These are phyloP conservation scores for Sarcophaga variegata DNA, from an alignment of 2,888 invertebrate species.

Conservation along the genomic window DNA sequence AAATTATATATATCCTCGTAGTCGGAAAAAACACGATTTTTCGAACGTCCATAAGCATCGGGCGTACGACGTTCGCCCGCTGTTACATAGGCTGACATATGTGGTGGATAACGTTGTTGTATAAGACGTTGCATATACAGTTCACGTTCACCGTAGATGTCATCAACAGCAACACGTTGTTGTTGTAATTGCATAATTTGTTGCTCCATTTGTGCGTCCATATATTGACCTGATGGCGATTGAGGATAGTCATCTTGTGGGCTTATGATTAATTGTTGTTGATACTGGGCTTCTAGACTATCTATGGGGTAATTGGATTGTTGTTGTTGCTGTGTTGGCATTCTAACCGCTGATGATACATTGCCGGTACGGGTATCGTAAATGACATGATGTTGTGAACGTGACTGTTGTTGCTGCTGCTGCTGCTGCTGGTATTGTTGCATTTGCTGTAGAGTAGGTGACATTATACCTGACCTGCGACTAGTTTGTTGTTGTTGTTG, in stretches of 20 bases:
- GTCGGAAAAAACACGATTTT: conserved; percentile 83
- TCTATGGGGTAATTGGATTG: conserved; percentile 75
- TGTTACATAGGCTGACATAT: conserved; percentile 73
- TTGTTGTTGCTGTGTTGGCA: conserved; percentile 77
- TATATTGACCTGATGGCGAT: conserved; percentile 72
- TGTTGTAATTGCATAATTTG: conserved; percentile 73
- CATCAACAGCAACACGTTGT: conserved; percentile 75
- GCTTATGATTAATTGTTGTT: conserved; percentile 77
- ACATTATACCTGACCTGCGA: conserved; percentile 77
- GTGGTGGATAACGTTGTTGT: conserved; percentile 77
- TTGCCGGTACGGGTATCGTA: conserved; percentile 83
- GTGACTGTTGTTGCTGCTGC: conserved; percentile 72
- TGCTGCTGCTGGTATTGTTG: conserved; percentile 73
- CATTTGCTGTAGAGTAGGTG: conserved; percentile 78
- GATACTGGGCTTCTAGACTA: conserved; percentile 77
- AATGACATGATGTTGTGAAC: conserved; percentile 82
- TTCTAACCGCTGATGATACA: conserved; percentile 79
- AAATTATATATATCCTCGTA: conserved; percentile 90
- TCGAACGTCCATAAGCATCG: conserved; percentile 90
- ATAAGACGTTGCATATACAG: conserved; percentile 81
- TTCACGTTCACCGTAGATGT: conserved; percentile 80
- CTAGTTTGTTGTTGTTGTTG: conserved; percentile 77
- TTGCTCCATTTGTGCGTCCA: conserved; percentile 76
- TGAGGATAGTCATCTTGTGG: conserved; percentile 76
- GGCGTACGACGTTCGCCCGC: conserved; percentile 89